Evolutionary conservation across 2,888 invertebrate species (phyloP).

Genomic region (Muschampia staudingeri): DNA sequence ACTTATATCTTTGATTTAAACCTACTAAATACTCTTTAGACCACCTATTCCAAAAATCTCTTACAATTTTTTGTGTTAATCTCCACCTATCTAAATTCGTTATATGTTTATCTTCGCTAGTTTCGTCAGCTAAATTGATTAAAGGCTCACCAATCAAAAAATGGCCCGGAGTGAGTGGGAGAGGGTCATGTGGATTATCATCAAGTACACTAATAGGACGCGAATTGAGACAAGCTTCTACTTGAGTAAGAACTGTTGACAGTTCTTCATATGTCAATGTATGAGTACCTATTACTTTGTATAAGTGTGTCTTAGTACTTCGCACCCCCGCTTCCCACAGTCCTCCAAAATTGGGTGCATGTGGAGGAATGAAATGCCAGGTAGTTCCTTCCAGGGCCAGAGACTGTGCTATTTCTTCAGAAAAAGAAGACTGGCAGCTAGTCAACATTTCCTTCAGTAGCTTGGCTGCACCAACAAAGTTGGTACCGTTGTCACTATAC

Average conservation of each 20-base stretch:
- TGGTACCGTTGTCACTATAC: no score
- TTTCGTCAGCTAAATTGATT: slow-evolving; percentile 11
- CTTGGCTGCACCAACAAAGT: neutral
- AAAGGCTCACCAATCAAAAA: slow-evolving; percentile 1
- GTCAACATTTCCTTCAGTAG: neutral
- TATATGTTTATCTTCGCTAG: neutral
- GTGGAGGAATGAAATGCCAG: neutral
- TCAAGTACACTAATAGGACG: slow-evolving; percentile 3
- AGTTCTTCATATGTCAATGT: slow-evolving; percentile 61
- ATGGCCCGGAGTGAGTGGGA: slow-evolving; percentile 15
- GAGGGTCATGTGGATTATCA: slow-evolving; percentile 5
- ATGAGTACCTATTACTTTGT: slow-evolving; percentile 21
- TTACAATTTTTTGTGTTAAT: slow-evolving; percentile 19
- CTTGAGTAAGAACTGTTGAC: slow-evolving; percentile 58
- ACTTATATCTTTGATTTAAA: slow-evolving; percentile 13
- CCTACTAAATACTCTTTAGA: neutral
- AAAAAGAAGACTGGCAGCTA: neutral
- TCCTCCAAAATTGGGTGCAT: neutral
- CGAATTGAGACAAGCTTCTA: slow-evolving; percentile 51
- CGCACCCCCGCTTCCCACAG: slow-evolving; percentile 5
- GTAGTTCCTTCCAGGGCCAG: neutral
- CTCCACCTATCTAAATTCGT: slow-evolving; percentile 19
- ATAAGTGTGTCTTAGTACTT: neutral
- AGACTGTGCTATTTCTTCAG: neutral
- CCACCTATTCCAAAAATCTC: slow-evolving; percentile 17